Percentiles rank a stretch among this genome's conserved stretches.
Evolutionary conservation across 2,888 invertebrate genomes (phyloP).

Genomic region (Habrosyne pyritoides): DNA sequence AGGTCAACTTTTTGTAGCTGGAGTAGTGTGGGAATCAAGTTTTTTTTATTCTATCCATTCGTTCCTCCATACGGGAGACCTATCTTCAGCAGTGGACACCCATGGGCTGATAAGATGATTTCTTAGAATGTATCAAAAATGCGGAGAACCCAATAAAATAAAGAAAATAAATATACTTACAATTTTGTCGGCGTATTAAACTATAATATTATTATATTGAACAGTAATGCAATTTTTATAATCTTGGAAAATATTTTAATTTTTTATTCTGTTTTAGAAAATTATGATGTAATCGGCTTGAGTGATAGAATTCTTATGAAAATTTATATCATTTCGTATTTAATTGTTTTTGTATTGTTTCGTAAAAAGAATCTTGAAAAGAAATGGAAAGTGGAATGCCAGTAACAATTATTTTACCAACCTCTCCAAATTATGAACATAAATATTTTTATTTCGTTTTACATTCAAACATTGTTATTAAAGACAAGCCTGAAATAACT

Average conservation of each 20-base stretch:
- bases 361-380: background rate
- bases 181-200: conserved; percentile 1
- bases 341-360: conserved; percentile 9
- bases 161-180: background rate
- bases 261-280: conserved; percentile 46
- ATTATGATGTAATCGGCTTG: conserved; percentile 33
- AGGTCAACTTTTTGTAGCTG: too few species aligned
- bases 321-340: conserved; percentile 17
- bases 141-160: background rate
- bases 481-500: conserved; percentile 2
- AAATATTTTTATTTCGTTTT: conserved; percentile 3
- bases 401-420: background rate
- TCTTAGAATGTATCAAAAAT: background rate
- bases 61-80: too few species aligned
- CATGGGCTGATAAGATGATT: too few species aligned
- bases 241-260: conserved; percentile 34
- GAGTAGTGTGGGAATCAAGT: too few species aligned
- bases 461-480: background rate
- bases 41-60: too few species aligned
- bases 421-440: too few species aligned
- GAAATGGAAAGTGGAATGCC: background rate
- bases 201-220: background rate
- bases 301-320: conserved; percentile 39
- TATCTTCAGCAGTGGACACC: too few species aligned
- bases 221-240: conserved; percentile 25